Evolutionary conservation across 1,140 invertebrate species (phyloP), one percentile per base, ranked within the genome.

Genomic region (Drosophila asahinai): DNA sequence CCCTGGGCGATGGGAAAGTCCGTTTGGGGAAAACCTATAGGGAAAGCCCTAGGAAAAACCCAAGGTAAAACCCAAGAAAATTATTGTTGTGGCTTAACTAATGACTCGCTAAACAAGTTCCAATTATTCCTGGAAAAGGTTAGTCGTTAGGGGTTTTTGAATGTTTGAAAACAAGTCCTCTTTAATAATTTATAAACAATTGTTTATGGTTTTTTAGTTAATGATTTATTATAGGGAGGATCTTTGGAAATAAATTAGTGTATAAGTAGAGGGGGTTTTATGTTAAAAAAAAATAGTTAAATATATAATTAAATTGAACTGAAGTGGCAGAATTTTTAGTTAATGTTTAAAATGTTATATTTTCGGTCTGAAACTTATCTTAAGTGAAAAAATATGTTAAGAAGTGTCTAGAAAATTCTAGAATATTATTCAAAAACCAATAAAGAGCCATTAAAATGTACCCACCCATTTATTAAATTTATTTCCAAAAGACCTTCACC

Each of bases 61-160:
- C 38, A 33, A 33, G 30, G 30, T 0, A 33, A 33, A 33, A 33
- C 63, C 25, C 38, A 6, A n/a, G 14, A 22, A 67, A 68, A 68
- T 66, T 67, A 67, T 66, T 68, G 63, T 68, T 63, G 59, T 51
- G 40, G 45, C 51, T 65, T 43, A 64, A n/a, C 75, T 61, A 70
- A 78, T 77, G 60, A 76, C 38, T 38, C 33, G 12, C 17, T 38
- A 5, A 3, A 3, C 36, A 52, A 65, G 14, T 36, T 33, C 8
- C 5, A 45, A 25, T 36, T 47, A 33, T 55, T 65, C 22, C 7
- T 14, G 30, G 64, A 59, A 54, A 6, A 27, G 64, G 19, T 15
- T 14, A 2, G 14, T n/a, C 11, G 6, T 59, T 58, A 33, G 12
- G 22, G 22, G 11, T 11, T 40, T 19, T 38, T 55, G 7, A 55